Evolutionary conservation across 2,113 vertebrate genomes (phyloP).

Genomic region (Ellobius talpinus): DNA sequence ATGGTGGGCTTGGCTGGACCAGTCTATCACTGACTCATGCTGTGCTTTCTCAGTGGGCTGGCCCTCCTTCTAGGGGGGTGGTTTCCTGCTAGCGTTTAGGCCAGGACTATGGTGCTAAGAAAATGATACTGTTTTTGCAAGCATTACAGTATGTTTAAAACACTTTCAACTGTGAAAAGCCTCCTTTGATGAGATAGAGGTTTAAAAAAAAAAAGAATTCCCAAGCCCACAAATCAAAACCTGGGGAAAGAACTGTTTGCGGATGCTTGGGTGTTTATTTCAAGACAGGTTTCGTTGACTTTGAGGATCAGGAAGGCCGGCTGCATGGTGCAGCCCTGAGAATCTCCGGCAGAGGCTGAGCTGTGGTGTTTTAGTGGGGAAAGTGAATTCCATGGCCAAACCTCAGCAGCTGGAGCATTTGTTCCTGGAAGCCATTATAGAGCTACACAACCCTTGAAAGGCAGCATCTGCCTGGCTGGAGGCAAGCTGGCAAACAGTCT

Average conservation of each 20-base stretch:
- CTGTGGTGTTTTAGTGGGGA: slow-evolving; percentile 15
- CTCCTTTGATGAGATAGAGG: background rate
- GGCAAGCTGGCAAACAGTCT: slow-evolving; percentile 49
- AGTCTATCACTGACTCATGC: slow-evolving; percentile 26
- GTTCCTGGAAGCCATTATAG: slow-evolving; percentile 72
- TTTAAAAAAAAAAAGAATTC: background rate
- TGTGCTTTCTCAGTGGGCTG: background rate
- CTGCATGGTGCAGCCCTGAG: background rate
- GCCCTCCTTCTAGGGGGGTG: background rate
- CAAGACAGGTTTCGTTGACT: background rate
- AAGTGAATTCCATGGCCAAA: slow-evolving; percentile 59
- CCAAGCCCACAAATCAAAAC: background rate
- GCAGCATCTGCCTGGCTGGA: slow-evolving; percentile 64
- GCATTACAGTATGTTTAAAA: slow-evolving; percentile 14
- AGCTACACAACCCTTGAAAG: slow-evolving; percentile 52
- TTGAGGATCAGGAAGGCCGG: background rate
- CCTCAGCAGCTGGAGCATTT: slow-evolving; percentile 57
- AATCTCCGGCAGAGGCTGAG: background rate
- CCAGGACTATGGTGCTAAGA: slow-evolving; percentile 51
- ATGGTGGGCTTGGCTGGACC: slow-evolving; percentile 63
- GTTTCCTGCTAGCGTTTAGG: slow-evolving; percentile 62
- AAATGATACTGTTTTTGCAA: slow-evolving; percentile 62
- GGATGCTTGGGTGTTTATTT: background rate
- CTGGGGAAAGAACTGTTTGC: background rate
- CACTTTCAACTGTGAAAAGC: background rate